Percentiles rank a stretch among this genome's conserved stretches.
phyloP scores from a whole-genome alignment of 2,113 vertebrate genomes.

The Uria aalge region DNA sequence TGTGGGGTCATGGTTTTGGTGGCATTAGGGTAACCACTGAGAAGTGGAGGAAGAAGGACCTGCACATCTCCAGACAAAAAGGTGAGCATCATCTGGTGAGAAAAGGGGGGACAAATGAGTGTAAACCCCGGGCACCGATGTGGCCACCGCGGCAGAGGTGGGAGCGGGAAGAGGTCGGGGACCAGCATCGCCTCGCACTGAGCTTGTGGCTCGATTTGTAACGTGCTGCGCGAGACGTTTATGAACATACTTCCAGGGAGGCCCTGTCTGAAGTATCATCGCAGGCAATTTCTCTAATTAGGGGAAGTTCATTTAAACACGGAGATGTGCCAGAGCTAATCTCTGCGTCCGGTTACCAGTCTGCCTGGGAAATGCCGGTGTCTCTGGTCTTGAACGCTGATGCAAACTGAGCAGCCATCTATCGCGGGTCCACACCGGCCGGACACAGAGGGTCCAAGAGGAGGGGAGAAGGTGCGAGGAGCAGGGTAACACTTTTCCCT shows the following conservation, averaged over 20 bases:
- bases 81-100: background rate
- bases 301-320: constrained; percentile 3
- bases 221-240: background rate
- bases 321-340: constrained; percentile 1
- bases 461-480: background rate
- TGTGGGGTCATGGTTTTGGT: background rate
- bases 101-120: background rate
- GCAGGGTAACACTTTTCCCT: background rate
- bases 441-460: rapidly evolving
- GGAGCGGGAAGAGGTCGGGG: background rate
- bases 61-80: background rate
- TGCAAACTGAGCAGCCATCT: background rate
- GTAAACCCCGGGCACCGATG: background rate
- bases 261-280: background rate
- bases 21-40: background rate
- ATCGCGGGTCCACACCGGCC: rapidly evolving
- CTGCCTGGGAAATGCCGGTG: background rate
- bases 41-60: background rate
- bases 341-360: background rate
- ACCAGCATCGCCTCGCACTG: background rate
- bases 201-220: background rate
- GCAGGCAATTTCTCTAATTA: background rate
- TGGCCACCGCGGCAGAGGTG: background rate
- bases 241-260: background rate
- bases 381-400: background rate